These are phyloP conservation scores for Pseudochromis fuscus DNA, from an alignment of 2,797 vertebrate species.

Conservation along the genomic window DNA sequence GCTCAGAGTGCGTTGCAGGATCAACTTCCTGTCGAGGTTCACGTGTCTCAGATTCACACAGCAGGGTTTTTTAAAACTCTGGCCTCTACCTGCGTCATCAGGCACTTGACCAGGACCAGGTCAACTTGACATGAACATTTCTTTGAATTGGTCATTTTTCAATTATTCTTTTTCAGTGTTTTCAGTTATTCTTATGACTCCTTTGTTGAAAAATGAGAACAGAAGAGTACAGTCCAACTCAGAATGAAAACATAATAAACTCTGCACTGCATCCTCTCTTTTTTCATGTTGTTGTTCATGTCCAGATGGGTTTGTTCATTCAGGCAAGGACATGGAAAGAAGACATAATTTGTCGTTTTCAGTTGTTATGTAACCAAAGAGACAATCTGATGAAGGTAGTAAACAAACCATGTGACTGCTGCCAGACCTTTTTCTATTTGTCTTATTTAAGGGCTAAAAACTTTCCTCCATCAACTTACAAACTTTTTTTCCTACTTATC, in stretches of 20 bases:
- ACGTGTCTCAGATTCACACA: conserved; percentile 7
- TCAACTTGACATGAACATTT: conserved; percentile 8
- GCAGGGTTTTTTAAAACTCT: conserved; percentile 5
- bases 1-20: not conserved
- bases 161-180: not conserved
- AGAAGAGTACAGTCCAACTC: not conserved
- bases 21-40: conserved; percentile 3
- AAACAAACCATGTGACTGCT: conserved; percentile 10
- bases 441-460: conserved; percentile 5
- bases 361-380: conserved; percentile 29
- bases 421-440: conserved; percentile 20
- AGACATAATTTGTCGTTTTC: conserved; percentile 14
- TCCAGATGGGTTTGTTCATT: conserved; percentile 17
- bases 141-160: not conserved
- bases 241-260: conserved; percentile 12
- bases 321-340: conserved; percentile 22
- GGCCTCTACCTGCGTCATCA: not conserved
- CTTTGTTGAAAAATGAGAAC: conserved; percentile 26
- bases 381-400: not conserved
- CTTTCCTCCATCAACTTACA: conserved; percentile 10
- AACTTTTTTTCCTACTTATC: conserved; percentile 20
- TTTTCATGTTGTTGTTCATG: conserved; percentile 10
- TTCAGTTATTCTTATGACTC: not conserved
- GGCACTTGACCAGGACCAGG: not conserved
- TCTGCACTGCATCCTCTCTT: not conserved